Base-by-base conservation (phyloP, 1,140 invertebrate species). In the Sminthurinus signatus region DNA sequence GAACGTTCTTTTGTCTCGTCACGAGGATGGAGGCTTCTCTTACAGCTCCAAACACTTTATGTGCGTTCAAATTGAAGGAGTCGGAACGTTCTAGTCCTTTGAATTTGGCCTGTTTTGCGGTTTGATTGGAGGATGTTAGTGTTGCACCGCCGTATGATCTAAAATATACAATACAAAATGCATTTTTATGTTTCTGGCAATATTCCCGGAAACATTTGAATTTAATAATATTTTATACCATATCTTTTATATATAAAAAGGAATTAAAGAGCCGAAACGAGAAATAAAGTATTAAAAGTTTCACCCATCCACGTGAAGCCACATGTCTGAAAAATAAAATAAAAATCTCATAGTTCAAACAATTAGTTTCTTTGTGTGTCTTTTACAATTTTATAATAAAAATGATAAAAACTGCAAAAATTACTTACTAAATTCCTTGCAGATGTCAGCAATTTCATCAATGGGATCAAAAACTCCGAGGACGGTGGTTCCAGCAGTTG, bases 391-490 rank as follows among this genome's bases (percentile, higher is more conserved):
- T n/a, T n/a, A n/a, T n/a, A n/a, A n/a, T n/a, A n/a, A n/a, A n/a
- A n/a, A n/a, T n/a, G n/a, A n/a, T n/a, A n/a, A n/a, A n/a, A n/a
- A n/a, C n/a, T n/a, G n/a, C n/a, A n/a, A n/a, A n/a, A n/a, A n/a
- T n/a, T n/a, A n/a, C n/a, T n/a, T n/a, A n/a, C 78, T n/a, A 54
- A 32, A 46, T 19, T 62, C 60, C n/a, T 65, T 14, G 21, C 56
- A 59, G 17, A 69, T 14, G 19, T 65, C 36, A 5, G 67, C 57
- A 31, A 69, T 62, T 28, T 57, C 25, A 2, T 57, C 44, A 17
- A 65, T 32, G 19, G 58, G 62, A 36, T 69, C 67, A 21, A 64
- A 55, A 12, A 61, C 62, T 43, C 67, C 44, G 4, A 65, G 32
- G 28, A 56, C 31, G 2, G 58, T n/a, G 1, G 62, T 69, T 29